Evolutionary conservation across 2,888 invertebrate species (phyloP), one percentile per base, ranked within the genome.

Genomic region (Scaptomyza caliginosa): DNA sequence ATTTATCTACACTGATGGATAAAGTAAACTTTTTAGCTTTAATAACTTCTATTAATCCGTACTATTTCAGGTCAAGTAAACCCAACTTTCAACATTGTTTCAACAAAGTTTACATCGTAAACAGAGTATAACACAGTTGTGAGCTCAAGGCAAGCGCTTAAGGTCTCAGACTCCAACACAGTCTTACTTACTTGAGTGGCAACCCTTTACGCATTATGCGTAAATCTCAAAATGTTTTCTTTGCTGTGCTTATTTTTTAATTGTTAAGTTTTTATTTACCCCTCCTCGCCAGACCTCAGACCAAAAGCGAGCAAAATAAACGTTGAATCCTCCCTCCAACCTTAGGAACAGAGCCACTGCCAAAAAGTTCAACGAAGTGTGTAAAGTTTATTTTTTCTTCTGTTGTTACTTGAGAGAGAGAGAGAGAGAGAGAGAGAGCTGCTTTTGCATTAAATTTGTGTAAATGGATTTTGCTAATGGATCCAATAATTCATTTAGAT

Each of bases 391-490:
- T 74, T 69, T 74, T 73, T 69, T 30, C 5, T 11, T n/a, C 52
- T 55, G 64, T n/a, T n/a, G n/a, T n/a, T n/a, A n/a, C 52, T 48
- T 49, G 55, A 48, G 70, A 54, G 34, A 26, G 26, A 34, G 65
- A 57, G 26, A 34, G 65, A 57, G 55, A 48, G 70, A 54, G 34
- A 26, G 26, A 34, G 65, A 57, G n/a, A 84, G 80, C 79, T 67
- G 86, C 86, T 86, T 86, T 79, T 68, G 81, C 81, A 86, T 86
- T 84, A 86, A 86, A 87, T 81, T 81, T 83, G 89, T 89, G 89
- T 89, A 89, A 89, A 88, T 89, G 90, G 90, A 89, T 89, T 82
- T 89, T 86, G 77, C 90, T 89, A 89, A 89, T 89, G 89, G 90
- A 89, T 88, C 79, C 88, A 90, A 89, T 89, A 89, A 89, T 90